Evolutionary conservation across 1,140 invertebrate species (phyloP), one percentile per base, ranked within the genome.

Genomic region (Schlechtendalia chinensis): DNA sequence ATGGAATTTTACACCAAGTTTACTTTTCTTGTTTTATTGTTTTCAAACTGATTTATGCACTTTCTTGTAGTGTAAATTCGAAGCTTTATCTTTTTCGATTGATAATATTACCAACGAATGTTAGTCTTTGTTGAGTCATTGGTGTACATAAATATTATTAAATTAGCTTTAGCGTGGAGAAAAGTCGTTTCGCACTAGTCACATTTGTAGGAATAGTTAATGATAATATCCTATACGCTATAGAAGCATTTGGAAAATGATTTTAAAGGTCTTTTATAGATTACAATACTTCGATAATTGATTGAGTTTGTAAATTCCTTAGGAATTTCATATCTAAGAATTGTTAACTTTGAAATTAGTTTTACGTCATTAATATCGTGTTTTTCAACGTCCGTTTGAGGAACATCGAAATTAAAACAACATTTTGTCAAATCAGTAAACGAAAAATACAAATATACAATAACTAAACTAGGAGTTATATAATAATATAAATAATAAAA

Each of bases 241-340:
- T 19, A 65, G 27, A 32, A 65, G 61, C 61, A 65, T 65, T 65
- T 32, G 29, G 16, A 65, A 65, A 65, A n/a, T 6, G 29, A 65
- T 65, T 65, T 17, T 65, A 29, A 32, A 65, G 29, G 32, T 65
- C 29, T 65, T 65, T 65, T n/a, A 65, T 39, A 65, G 32, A 65
- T 32, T 39, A 17, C 19, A 65, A 65, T 39, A 65, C 19, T 65
- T 65, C 19, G 56, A 24, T 58, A 58, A 39, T 39, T 8, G 32
- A 39, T 39, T 8, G 56, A 58, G n/a, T 8, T 58, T 22, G n/a
- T 58, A 58, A 24, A 22, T 58, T 58, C n/a, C 24, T 58, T 12
- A 58, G 5, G 56, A 22, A 58, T 58, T 11, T 22, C 14, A 1
- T 8, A 11, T 50, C 47, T 12, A 14, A 50, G 39, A 45, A 45